Base-by-base conservation (phyloP, 2,888 invertebrate species). In the Pristionchus maxplancki region DNA sequence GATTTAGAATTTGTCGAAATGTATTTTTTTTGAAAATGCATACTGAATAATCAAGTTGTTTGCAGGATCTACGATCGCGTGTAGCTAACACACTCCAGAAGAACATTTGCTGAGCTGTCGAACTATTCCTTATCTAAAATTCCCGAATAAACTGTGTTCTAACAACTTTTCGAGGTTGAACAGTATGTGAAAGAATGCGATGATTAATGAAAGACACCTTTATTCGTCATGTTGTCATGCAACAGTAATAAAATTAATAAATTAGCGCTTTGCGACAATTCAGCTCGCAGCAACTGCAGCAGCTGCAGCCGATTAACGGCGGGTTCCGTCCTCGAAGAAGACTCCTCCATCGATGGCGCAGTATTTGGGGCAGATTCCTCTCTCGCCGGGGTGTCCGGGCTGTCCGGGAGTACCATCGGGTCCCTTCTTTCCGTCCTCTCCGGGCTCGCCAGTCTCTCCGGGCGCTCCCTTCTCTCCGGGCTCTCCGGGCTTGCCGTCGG, bases 311-410 rank as follows among this genome's bases (percentile, higher is more conserved):
- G 2, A n/a, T 85, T 88, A 88, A 48, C 88, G 85, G 74, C 85
- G 84, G 40, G 85, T 74, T 88, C 85, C 88, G 28, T 88, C 85
- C 88, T 85, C 84, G 88, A 89, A 89, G 89, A 89, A 88, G 83
- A 90, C 89, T 91, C 88, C 88, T 53, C 88, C 88, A 28, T 88
- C 88, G 62, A 88, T 92, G 90, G 92, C 91, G 89, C 92, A 92
- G 92, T 88, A 88, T 81, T 88, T 88, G 88, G 88, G 88, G 81
- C 88, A 88, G 78, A 88, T 88, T 89, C 92, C 92, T 86, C 90
- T 91, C 89, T 89, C 88, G 89, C 92, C 92, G 37, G 91, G 89
- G 67, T 90, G 89, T 89, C 92, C 92, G 28, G 92, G 90, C 89
- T 91, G 90, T 67, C 92, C 92, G 50, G 88, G 84, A 34, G 82